These are phyloP conservation scores for Aphodius sticticus DNA, from an alignment of 2,888 invertebrate species.

Conservation along the genomic window DNA sequence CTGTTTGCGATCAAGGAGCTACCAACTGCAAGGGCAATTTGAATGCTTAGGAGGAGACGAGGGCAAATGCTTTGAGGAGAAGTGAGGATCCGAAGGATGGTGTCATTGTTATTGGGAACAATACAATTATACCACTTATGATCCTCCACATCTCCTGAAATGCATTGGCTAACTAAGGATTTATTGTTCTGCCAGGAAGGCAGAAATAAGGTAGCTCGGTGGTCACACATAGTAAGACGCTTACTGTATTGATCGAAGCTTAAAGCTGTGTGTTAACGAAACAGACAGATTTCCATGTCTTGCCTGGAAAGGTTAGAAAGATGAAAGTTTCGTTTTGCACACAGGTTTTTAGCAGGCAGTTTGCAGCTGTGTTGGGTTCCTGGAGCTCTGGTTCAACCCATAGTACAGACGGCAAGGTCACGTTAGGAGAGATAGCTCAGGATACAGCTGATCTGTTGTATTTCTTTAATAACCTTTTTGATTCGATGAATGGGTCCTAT, in stretches of 20 bases:
- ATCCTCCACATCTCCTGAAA: conserved; percentile 37
- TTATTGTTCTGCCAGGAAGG: conserved; percentile 23
- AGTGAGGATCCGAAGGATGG: too few species aligned
- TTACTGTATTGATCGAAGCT: conserved; percentile 38
- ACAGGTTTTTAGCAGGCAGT: background rate
- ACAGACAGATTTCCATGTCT: background rate
- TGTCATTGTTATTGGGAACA: background rate
- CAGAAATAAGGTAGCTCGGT: conserved; percentile 26
- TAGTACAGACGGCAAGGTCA: background rate
- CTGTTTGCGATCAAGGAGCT: too few species aligned
- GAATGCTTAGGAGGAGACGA: background rate
- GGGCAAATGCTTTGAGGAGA: too few species aligned
- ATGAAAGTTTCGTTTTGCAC: conserved; percentile 5
- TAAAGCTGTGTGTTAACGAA: conserved; percentile 25
- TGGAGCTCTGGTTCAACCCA: background rate
- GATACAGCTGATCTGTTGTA: conserved; percentile 27
- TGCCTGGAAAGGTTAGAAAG: background rate
- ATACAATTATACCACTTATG: conserved; percentile 25
- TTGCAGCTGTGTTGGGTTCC: background rate
- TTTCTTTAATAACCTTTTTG: conserved; percentile 31
- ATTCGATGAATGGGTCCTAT: conserved; percentile 21
- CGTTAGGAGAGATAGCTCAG: background rate
- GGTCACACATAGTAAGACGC: conserved; percentile 36
- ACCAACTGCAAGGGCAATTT: conserved; percentile 11
- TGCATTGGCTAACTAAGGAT: conserved; percentile 35